A percentile compares a stretch with the other conserved stretches of the same genome.
Conservation (phyloP, 2,113 vertebrate species). For the Limnothrissa miodon region DNA sequence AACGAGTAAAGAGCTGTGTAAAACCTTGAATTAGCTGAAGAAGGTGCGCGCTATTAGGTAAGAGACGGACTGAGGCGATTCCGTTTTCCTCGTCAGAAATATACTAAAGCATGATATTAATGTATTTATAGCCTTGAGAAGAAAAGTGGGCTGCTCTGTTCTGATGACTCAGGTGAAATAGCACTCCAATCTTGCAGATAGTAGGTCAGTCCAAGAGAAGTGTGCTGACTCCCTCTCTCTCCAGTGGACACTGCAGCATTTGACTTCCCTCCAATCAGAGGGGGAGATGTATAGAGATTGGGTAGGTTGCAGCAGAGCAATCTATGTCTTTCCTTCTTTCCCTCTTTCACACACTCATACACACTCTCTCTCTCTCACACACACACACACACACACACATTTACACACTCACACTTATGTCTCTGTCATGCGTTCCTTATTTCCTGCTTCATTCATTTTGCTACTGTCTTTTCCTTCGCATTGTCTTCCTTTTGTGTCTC, state of each 20-base stretch:
- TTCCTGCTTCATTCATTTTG: neutral
- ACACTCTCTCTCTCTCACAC: slow-evolving; percentile 12
- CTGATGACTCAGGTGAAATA: slow-evolving; percentile 42
- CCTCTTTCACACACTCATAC: slow-evolving; percentile 26
- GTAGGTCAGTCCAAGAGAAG: slow-evolving; percentile 31
- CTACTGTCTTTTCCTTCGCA: neutral
- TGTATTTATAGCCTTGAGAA: slow-evolving; percentile 4
- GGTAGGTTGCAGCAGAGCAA: slow-evolving; percentile 40
- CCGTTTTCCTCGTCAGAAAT: neutral
- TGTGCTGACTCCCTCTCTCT: slow-evolving; percentile 10
- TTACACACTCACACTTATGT: neutral
- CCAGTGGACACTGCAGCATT: slow-evolving; percentile 51
- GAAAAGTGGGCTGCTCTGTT: slow-evolving; percentile 21
- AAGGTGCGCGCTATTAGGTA: neutral
- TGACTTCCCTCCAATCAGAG: slow-evolving; percentile 36
- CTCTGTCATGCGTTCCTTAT: neutral
- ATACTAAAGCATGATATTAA: slow-evolving; percentile 11
- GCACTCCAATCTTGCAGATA: slow-evolving; percentile 43
- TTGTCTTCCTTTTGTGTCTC: neutral
- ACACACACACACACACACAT: slow-evolving; percentile 20
- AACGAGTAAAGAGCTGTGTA: neutral
- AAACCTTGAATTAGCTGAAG: neutral
- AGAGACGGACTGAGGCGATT: neutral
- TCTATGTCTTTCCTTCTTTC: slow-evolving; percentile 27
- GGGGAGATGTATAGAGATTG: slow-evolving; percentile 19